Conservation (phyloP, 2,888 invertebrate genomes). For the Nasonia oneida region DNA sequence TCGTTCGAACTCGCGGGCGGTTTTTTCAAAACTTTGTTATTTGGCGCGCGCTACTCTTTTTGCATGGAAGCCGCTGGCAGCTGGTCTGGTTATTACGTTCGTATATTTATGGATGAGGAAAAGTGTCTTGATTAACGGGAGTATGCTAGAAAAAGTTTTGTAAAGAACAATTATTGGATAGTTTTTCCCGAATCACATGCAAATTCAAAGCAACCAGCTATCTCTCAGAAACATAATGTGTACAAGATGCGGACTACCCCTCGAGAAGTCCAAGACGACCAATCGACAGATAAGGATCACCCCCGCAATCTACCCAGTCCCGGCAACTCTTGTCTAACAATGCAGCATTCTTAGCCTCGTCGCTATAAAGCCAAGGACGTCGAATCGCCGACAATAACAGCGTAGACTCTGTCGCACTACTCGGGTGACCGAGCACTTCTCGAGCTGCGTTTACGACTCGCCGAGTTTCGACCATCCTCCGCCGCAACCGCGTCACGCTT, state of each 20-base stretch:
- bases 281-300: not conserved
- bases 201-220: no score
- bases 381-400: not conserved
- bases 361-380: not conserved
- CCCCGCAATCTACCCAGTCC: not conserved
- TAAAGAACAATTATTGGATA: no score
- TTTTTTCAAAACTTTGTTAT: not conserved
- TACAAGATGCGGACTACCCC: no score
- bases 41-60: not conserved
- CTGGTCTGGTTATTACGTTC: not conserved
- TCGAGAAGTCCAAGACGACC: not conserved
- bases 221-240: no score
- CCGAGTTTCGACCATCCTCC: not conserved
- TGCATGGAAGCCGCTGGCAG: not conserved
- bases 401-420: not conserved
- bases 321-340: conserved; percentile 1
- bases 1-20: not conserved
- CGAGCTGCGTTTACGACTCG: not conserved
- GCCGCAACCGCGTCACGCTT: not conserved
- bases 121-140: not conserved
- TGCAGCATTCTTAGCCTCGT: not conserved
- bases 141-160: not conserved
- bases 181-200: no score
- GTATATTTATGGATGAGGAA: not conserved
- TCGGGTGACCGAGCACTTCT: conserved; percentile 21